These are phyloP conservation scores for Parazoanthus darwini DNA, from an alignment of 92 coral and sea anemone species.

Conservation along the genomic window DNA sequence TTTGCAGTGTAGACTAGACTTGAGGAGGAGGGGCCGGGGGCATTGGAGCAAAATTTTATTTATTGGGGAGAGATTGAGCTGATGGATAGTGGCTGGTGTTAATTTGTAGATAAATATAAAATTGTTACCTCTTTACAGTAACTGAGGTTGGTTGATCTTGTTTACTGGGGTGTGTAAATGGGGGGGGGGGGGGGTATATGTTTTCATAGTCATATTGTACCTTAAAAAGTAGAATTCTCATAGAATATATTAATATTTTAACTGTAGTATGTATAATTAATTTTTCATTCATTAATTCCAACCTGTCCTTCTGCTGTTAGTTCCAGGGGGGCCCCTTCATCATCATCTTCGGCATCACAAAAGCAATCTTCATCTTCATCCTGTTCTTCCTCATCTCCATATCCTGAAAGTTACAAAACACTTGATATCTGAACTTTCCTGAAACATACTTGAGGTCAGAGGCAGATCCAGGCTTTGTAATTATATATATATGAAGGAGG, in stretches of 20 bases:
- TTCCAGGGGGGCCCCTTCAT: constrained; percentile 10
- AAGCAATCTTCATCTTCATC: constrained; percentile 86
- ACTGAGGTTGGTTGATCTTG: background rate
- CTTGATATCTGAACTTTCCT: background rate
- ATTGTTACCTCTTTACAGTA: background rate
- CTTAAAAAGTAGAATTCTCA: too few species aligned
- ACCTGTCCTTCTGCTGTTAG: constrained; percentile 95
- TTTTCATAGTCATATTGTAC: too few species aligned
- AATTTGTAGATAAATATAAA: too few species aligned
- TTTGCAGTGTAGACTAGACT: too few species aligned
- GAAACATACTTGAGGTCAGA: too few species aligned
- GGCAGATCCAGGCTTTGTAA: background rate
- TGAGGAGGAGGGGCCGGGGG: too few species aligned
- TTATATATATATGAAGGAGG: background rate
- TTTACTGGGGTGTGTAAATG: too few species aligned
- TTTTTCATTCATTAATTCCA: background rate
- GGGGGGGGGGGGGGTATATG: too few species aligned
- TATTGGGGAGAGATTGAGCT: too few species aligned
- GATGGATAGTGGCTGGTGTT: too few species aligned
- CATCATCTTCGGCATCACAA: constrained; percentile 75
- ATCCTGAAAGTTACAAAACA: constrained; percentile 10
- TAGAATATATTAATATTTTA: background rate
- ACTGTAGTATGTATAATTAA: background rate
- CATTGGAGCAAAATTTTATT: too few species aligned
- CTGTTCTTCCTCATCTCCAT: constrained; percentile 47